phyloP scores from a whole-genome alignment of 2,888 invertebrate species.

The Ennomos quercinarius region DNA sequence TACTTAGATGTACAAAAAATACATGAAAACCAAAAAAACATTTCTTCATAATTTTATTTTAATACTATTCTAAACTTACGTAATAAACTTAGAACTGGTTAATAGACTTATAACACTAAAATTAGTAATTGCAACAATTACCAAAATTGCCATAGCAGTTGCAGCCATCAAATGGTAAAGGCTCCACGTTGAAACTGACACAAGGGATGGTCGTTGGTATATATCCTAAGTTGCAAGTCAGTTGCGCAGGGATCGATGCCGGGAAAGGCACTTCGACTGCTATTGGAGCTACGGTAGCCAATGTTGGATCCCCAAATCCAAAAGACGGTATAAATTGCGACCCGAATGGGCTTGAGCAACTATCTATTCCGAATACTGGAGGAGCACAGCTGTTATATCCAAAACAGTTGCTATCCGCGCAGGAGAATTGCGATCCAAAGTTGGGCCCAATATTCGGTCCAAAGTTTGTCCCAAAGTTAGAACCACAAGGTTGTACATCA shows the following conservation, averaged over 20 bases:
- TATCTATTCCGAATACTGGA: background rate
- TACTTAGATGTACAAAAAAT: too few relatives aligned
- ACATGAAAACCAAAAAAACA: background rate
- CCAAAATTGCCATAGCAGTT: constrained; percentile 24
- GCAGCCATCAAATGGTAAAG: constrained; percentile 41
- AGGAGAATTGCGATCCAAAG: too few relatives aligned
- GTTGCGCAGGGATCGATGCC: constrained; percentile 55
- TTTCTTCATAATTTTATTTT: background rate
- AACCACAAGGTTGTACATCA: constrained; percentile 1
- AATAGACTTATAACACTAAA: background rate
- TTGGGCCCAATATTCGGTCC: too few relatives aligned
- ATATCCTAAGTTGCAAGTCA: constrained; percentile 54
- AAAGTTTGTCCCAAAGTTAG: background rate
- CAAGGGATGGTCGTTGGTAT: constrained; percentile 48
- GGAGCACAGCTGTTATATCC: constrained; percentile 5
- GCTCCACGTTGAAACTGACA: constrained; percentile 55
- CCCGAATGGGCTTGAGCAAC: constrained; percentile 5
- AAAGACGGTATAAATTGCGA: background rate
- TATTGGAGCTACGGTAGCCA: constrained; percentile 33
- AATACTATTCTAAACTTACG: background rate
- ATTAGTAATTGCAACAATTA: constrained; percentile 42
- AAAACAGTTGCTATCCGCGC: background rate
- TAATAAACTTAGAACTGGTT: constrained; percentile 14
- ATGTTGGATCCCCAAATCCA: constrained; percentile 5
- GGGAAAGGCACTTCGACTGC: constrained; percentile 54